Evolutionary conservation across 1,140 invertebrate species (phyloP).

Genomic region (Harpegnathos saltator): DNA sequence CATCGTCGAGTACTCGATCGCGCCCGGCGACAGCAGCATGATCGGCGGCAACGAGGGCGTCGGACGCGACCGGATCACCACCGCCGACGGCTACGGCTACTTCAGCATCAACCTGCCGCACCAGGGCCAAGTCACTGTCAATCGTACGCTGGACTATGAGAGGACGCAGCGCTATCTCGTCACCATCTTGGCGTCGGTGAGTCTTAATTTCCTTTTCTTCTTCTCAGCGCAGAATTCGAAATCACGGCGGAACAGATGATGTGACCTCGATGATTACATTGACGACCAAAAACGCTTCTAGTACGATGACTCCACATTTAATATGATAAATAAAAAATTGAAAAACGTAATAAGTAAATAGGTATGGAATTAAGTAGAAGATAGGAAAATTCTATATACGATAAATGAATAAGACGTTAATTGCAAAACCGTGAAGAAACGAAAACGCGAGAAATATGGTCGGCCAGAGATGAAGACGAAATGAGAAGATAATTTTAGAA

Average conservation of each 20-base stretch:
- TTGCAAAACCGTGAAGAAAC: no score
- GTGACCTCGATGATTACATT: not conserved
- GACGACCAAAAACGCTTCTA: no score
- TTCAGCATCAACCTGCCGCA: conserved; percentile 95
- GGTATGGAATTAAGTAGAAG: no score
- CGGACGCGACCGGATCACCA: conserved; percentile 86
- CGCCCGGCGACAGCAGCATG: conserved; percentile 85
- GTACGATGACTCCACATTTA: no score
- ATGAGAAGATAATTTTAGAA: no score
- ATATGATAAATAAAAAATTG: no score
- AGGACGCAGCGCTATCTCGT: conserved; percentile 95
- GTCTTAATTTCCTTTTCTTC: conserved; percentile 80
- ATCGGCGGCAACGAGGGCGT: conserved; percentile 88
- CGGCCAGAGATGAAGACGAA: no score
- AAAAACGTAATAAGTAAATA: no score
- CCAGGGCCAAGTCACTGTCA: conserved; percentile 96
- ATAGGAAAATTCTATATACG: no score
- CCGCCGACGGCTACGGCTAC: conserved; percentile 92
- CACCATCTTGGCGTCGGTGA: conserved; percentile 95
- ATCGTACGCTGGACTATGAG: conserved; percentile 95
- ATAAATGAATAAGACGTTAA: no score
- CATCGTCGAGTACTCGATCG: conserved; percentile 92
- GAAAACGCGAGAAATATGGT: no score
- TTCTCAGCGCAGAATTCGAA: not conserved
- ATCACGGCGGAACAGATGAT: no score